These are phyloP conservation scores for Heliopora coerulea DNA, from an alignment of 92 coral and sea anemone species.

Conservation along the genomic window DNA sequence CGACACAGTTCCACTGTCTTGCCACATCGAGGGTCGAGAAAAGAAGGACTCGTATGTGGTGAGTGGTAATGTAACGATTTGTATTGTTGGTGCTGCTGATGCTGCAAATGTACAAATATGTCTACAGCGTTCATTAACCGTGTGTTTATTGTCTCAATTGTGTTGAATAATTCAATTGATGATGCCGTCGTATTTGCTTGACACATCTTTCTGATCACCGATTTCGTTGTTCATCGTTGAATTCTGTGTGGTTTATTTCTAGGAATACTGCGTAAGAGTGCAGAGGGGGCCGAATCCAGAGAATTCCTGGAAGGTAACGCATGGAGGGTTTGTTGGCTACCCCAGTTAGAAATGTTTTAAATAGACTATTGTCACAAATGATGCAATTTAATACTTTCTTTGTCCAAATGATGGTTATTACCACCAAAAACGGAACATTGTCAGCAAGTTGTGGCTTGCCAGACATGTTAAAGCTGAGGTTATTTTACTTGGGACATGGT, in stretches of 20 bases:
- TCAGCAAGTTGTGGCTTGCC: too few species aligned
- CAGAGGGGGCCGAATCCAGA: slow-evolving; percentile 94
- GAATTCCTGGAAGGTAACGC: slow-evolving; percentile 83
- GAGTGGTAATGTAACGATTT: slow-evolving; percentile 43
- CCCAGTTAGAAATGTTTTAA: too few species aligned
- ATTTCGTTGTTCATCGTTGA: not conserved
- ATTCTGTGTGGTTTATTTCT: not conserved
- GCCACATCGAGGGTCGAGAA: slow-evolving; percentile 83
- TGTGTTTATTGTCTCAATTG: too few species aligned
- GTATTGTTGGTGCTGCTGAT: too few species aligned
- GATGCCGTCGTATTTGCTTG: too few species aligned
- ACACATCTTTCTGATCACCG: not conserved
- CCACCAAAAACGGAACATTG: too few species aligned
- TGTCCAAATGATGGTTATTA: too few species aligned
- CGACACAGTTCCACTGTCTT: slow-evolving; percentile 81
- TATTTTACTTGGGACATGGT: too few species aligned
- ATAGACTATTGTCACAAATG: not conserved
- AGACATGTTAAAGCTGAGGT: too few species aligned
- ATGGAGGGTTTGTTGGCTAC: not conserved
- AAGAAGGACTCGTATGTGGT: slow-evolving; percentile 89
- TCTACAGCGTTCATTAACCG: too few species aligned
- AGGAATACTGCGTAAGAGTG: slow-evolving; percentile 93
- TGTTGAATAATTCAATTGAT: not conserved
- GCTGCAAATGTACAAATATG: too few species aligned
- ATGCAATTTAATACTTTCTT: too few species aligned